Evolutionary conservation across 1,140 invertebrate genomes (phyloP).

Genomic region (Sycobia sp.): DNA sequence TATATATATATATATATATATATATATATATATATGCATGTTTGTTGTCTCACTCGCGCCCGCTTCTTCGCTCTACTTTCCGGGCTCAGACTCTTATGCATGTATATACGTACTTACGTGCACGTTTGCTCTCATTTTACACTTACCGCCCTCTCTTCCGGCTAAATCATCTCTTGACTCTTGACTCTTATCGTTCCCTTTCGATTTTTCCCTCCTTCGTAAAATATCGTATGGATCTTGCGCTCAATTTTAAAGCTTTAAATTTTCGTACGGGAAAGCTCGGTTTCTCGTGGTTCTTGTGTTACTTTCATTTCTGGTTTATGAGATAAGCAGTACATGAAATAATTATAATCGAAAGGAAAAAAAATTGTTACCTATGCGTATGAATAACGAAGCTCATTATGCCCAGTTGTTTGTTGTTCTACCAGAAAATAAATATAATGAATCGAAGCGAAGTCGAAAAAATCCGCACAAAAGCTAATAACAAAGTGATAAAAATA

Average conservation of each 20-base stretch:
- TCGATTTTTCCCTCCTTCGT: background rate
- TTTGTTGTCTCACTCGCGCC: background rate
- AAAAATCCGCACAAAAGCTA: no score
- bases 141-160: background rate
- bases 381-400: background rate
- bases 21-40: background rate
- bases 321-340: no score
- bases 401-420: no score
- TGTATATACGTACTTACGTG: background rate
- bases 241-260: background rate
- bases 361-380: background rate
- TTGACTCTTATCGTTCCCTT: background rate
- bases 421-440: no score
- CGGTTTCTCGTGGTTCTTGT: background rate
- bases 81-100: background rate
- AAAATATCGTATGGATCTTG: no score
- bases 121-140: background rate
- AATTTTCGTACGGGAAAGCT: no score
- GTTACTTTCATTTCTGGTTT: background rate
- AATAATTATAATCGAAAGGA: no score
- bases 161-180: background rate
- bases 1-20: no score
- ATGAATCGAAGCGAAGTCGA: no score
- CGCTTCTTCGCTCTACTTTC: background rate
- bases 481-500: no score